Conservation (phyloP, 2,113 vertebrate genomes). For the Vombatus ursinus region DNA sequence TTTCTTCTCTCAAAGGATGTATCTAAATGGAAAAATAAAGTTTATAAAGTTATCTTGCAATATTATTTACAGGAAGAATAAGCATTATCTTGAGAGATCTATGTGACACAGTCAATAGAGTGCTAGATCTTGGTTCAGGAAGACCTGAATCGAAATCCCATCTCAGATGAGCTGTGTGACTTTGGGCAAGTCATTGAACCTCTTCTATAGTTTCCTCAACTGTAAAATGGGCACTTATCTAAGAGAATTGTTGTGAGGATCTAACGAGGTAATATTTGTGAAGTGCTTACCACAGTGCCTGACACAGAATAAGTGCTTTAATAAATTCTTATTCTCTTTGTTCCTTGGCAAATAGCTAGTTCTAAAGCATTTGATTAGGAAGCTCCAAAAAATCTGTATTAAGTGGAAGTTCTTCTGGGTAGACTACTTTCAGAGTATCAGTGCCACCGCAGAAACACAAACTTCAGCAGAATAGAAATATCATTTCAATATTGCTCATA, state of each 20-base stretch:
- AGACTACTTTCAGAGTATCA: conserved; percentile 13
- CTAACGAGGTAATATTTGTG: not conserved
- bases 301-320: not conserved
- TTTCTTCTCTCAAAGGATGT: not conserved
- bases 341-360: not conserved
- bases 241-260: not conserved
- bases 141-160: not conserved
- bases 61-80: not conserved
- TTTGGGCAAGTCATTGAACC: not conserved
- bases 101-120: not conserved
- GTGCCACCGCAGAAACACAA: not conserved
- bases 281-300: not conserved
- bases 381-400: not conserved
- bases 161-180: not conserved
- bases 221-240: not conserved
- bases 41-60: not conserved
- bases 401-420: not conserved
- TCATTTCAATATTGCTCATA: not conserved
- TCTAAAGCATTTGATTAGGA: not conserved
- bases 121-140: not conserved
- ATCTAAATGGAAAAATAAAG: not conserved
- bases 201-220: not conserved
- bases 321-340: not conserved
- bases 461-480: not conserved
- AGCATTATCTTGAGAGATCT: not conserved